Evolutionary conservation across 1,140 invertebrate species (phyloP).

Genomic region (Babylonia areolata): DNA sequence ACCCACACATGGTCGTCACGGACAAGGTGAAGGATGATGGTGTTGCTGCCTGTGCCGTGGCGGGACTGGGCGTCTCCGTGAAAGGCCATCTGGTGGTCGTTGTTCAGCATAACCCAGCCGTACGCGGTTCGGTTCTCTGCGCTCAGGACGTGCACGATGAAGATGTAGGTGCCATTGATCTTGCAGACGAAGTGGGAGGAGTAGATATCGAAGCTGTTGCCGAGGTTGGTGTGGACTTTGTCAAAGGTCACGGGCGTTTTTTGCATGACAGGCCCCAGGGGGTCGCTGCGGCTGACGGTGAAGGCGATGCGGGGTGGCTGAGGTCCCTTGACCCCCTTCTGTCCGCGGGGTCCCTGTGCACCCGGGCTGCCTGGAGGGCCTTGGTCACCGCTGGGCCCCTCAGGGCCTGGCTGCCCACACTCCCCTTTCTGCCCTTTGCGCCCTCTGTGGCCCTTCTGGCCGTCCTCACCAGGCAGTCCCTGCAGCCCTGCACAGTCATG

Average conservation of each 20-base stretch:
- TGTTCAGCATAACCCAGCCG: constrained; percentile 75
- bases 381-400: constrained; percentile 50
- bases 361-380: constrained; percentile 53
- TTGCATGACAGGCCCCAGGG: constrained; percentile 71
- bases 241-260: constrained; percentile 73
- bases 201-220: constrained; percentile 70
- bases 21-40: constrained; percentile 66
- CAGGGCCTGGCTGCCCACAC: constrained; percentile 43
- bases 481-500: constrained; percentile 1
- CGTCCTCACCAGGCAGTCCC: constrained; percentile 42
- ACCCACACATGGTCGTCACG: constrained; percentile 73
- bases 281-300: constrained; percentile 67
- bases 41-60: constrained; percentile 73
- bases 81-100: constrained; percentile 70
- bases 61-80: constrained; percentile 72
- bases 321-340: constrained; percentile 56
- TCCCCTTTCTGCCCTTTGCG: constrained; percentile 57
- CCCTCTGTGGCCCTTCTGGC: constrained; percentile 55
- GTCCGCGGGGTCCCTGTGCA: constrained; percentile 55
- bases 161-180: constrained; percentile 74
- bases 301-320: constrained; percentile 67
- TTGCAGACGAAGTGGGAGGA: constrained; percentile 74
- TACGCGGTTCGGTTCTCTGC: constrained; percentile 69
- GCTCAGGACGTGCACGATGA: constrained; percentile 70
- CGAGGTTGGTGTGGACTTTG: constrained; percentile 70